phyloP scores from a whole-genome alignment of 2,797 vertebrate genomes.

The Chrysolophus pictus region DNA sequence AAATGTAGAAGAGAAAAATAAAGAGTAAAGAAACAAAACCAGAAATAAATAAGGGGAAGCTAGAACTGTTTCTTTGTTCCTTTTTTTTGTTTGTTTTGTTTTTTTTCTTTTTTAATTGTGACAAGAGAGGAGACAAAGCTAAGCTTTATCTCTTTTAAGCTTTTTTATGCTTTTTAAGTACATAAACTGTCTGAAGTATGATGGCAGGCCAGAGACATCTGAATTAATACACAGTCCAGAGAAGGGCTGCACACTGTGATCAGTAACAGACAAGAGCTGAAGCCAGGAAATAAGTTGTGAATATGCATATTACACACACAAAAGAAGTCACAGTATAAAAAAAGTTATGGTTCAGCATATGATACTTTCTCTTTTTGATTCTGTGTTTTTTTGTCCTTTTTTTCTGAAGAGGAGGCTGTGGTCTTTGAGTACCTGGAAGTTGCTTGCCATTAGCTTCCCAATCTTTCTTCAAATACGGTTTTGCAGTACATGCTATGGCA shows the following conservation, averaged over 20 bases:
- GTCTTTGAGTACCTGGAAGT: not conserved
- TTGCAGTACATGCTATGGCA: not conserved
- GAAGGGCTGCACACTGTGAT: not conserved
- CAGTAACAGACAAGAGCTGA: not conserved
- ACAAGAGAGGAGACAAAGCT: not conserved
- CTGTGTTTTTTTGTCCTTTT: not conserved
- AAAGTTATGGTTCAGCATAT: not conserved
- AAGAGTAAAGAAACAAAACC: not conserved
- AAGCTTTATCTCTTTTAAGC: not conserved
- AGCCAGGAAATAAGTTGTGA: not conserved
- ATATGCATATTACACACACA: not conserved
- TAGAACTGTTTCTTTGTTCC: not conserved
- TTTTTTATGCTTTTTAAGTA: no score
- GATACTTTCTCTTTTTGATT: not conserved
- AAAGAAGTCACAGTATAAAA: not conserved
- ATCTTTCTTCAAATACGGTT: not conserved
- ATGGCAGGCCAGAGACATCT: not conserved
- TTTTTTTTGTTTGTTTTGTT: not conserved
- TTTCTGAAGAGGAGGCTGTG: not conserved
- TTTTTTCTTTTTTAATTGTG: not conserved
- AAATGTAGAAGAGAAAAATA: not conserved
- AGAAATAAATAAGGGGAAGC: not conserved
- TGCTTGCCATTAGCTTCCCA: not conserved
- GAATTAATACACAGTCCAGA: not conserved
- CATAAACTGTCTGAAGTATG: not conserved